These are phyloP conservation scores for Anniella stebbinsi DNA, from an alignment of 2,797 vertebrate species.

Conservation along the genomic window DNA sequence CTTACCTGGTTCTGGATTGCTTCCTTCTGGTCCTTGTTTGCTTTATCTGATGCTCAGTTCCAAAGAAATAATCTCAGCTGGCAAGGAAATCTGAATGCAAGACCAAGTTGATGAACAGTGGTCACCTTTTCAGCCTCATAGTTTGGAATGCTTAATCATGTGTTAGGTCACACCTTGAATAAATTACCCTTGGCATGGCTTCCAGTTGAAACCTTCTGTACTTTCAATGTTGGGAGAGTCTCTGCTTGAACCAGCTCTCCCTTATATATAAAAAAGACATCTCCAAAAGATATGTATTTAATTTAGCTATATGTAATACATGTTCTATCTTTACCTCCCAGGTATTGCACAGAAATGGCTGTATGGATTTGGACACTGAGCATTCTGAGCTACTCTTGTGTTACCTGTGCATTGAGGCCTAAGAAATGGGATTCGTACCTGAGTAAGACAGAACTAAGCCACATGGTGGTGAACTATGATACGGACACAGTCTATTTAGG, in stretches of 20 bases:
- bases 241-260: not conserved
- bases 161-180: not conserved
- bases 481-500: conserved; percentile 91
- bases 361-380: conserved; percentile 73
- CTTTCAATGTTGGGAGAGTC: conserved; percentile 18
- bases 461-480: conserved; percentile 77
- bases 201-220: not conserved
- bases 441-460: conserved; percentile 80
- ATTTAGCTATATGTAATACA: not conserved
- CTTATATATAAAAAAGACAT: not conserved
- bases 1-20: not conserved
- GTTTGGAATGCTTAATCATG: not conserved
- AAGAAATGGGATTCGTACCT: conserved; percentile 71
- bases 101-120: not conserved
- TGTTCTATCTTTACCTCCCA: conserved; percentile 48
- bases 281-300: not conserved
- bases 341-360: conserved; percentile 77
- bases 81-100: not conserved
- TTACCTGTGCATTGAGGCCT: conserved; percentile 62
- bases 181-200: not conserved
- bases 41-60: not conserved
- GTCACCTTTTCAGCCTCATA: not conserved
- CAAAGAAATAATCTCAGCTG: not conserved
- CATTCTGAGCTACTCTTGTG: conserved; percentile 69
- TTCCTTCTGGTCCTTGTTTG: not conserved